Evolutionary conservation across 2,113 vertebrate genomes (phyloP).

Genomic region (Lipophrys pholis): DNA sequence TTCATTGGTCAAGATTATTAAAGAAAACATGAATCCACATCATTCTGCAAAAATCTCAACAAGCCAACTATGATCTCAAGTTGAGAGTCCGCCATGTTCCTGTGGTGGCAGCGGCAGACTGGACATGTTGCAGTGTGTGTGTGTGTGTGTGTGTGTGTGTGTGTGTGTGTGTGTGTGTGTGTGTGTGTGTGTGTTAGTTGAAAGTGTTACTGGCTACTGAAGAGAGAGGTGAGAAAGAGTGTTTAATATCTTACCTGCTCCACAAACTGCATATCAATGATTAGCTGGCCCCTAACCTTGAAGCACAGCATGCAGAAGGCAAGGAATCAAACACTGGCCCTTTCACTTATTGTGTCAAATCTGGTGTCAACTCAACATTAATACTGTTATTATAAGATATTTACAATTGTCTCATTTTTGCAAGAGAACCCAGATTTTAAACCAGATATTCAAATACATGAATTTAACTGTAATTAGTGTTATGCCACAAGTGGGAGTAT

Average conservation of each 20-base stretch:
- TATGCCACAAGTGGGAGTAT: too few relatives aligned
- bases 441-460: too few relatives aligned
- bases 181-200: conserved; percentile 17
- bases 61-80: conserved; percentile 1
- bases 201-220: conserved; percentile 1
- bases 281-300: conserved; percentile 62
- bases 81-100: conserved; percentile 44
- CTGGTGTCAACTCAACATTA: too few relatives aligned
- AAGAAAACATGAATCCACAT: conserved; percentile 18
- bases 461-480: too few relatives aligned
- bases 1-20: conserved; percentile 9
- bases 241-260: conserved; percentile 76
- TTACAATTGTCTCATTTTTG: too few relatives aligned
- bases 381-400: too few relatives aligned
- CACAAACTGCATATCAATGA: conserved; percentile 75
- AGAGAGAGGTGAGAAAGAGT: conserved; percentile 55
- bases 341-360: neutral
- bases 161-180: conserved; percentile 11
- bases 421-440: too few relatives aligned
- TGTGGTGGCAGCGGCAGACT: conserved; percentile 6
- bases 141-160: neutral
- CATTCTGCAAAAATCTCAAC: conserved; percentile 24
- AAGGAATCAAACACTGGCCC: conserved; percentile 13
- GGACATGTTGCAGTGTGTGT: conserved; percentile 7
- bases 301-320: conserved; percentile 27